Conservation (phyloP, 2,888 invertebrate species). For the Plagodis dolabraria region DNA sequence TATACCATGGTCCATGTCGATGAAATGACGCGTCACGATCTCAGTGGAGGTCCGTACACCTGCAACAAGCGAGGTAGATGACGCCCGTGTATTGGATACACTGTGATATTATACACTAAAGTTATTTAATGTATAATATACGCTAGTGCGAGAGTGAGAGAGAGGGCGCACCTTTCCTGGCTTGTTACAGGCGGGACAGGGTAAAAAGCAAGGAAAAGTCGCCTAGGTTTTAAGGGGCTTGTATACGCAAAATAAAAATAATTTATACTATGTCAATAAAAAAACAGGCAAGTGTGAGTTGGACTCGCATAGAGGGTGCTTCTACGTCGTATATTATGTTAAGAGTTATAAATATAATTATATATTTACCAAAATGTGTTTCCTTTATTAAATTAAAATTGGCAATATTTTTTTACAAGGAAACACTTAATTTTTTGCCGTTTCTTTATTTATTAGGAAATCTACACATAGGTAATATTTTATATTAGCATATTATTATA, state of each 20-base stretch:
- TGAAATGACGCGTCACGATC: slow-evolving; percentile 79
- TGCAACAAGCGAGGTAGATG: slow-evolving; percentile 78
- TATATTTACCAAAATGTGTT: too few relatives aligned
- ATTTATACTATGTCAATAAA: too few relatives aligned
- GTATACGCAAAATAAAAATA: background rate
- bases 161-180: slow-evolving; percentile 79
- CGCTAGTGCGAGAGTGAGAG: slow-evolving; percentile 12
- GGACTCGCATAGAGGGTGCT: too few relatives aligned
- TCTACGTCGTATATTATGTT: too few relatives aligned
- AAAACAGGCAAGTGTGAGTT: too few relatives aligned
- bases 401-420: too few relatives aligned
- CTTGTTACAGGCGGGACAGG: slow-evolving; percentile 70
- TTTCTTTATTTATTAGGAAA: too few relatives aligned
- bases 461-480: too few relatives aligned
- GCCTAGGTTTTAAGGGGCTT: slow-evolving; percentile 40
- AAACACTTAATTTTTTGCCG: too few relatives aligned
- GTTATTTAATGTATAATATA: slow-evolving; percentile 38
- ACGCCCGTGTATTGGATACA: slow-evolving; percentile 19
- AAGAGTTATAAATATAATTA: too few relatives aligned
- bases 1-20: slow-evolving; percentile 77
- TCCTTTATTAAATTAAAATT: too few relatives aligned
- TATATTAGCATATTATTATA: too few relatives aligned
- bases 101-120: slow-evolving; percentile 9
- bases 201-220: slow-evolving; percentile 82
- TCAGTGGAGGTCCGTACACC: slow-evolving; percentile 78